These are phyloP conservation scores for Tympanuchus pallidicinctus DNA, from an alignment of 2,113 vertebrate species.

Conservation along the genomic window DNA sequence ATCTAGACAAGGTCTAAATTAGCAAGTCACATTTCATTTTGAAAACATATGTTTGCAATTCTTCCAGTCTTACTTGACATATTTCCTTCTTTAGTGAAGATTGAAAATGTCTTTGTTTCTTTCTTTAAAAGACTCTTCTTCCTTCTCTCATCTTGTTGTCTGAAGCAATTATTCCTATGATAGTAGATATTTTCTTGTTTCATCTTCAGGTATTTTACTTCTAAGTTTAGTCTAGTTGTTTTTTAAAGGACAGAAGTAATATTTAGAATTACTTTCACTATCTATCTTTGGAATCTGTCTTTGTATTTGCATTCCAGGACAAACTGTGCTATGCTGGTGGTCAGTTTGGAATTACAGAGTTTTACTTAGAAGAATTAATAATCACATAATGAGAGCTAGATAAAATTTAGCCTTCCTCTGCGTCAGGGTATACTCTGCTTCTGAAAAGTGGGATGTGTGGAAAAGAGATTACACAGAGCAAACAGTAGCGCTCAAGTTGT, in stretches of 20 bases:
- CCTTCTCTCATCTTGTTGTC: slow-evolving; percentile 35
- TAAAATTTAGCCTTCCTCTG: not conserved
- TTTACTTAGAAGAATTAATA: slow-evolving; percentile 6
- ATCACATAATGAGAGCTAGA: not conserved
- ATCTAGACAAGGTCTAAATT: slow-evolving; percentile 71
- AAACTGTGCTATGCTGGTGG: not conserved
- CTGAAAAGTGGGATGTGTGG: not conserved
- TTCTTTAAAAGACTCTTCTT: slow-evolving; percentile 31
- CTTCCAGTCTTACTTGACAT: slow-evolving; percentile 36
- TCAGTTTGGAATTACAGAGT: not conserved
- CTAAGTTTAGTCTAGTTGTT: slow-evolving; percentile 38
- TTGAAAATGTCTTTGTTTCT: slow-evolving; percentile 59
- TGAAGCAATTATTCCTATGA: slow-evolving; percentile 47
- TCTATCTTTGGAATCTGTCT: slow-evolving; percentile 57
- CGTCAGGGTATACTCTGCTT: not conserved
- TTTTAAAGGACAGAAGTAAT: slow-evolving; percentile 38
- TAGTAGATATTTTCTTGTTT: slow-evolving; percentile 26
- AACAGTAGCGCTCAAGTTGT: not conserved
- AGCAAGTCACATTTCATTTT: slow-evolving; percentile 70
- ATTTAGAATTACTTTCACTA: slow-evolving; percentile 45
- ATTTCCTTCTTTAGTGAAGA: slow-evolving; percentile 47
- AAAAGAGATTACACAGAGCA: not conserved
- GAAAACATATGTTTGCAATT: slow-evolving; percentile 75
- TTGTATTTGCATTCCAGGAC: not conserved
- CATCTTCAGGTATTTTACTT: slow-evolving; percentile 53